Base-by-base conservation (phyloP, 2,113 vertebrate species). In the Toxotes jaculatrix region DNA sequence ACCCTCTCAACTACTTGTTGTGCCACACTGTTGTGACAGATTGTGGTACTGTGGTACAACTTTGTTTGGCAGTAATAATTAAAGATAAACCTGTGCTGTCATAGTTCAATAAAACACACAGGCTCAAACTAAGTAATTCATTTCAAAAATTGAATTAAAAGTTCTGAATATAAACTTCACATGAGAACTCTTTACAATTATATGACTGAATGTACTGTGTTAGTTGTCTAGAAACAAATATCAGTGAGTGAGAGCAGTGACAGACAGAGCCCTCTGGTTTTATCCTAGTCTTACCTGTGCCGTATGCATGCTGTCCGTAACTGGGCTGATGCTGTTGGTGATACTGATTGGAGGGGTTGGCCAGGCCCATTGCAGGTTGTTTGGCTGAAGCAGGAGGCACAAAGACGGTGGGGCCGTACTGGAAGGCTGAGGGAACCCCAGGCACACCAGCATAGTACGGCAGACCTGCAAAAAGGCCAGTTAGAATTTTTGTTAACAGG, bases 391-490 rank as follows among this genome's bases (percentile, higher is more conserved):
- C 93, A 19, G 96, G 97, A 91, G 98, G 97, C 80, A 99, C 97
- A 90, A 99, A 99, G 93, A 99, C 96, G 9, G 98, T 95, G 76
- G 97, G 98, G 49, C 96, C 98, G 0, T 99, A 99, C 66, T 98
- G 98, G 93, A 99, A 99, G 75, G 97, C 96, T 76, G 96, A 97
- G 88, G 97, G 98, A 84, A 99, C 95, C 0, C 96, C 97, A 0
- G 97, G 96, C 88, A 97, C 38, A 4, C 97, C 96, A 7, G 98
- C 92, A 0, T 98, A 99, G 82, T 99, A 99, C n/a, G 98, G 97
- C 77, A 99, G 91, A 76, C 98, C 93, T 94, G 75, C 6, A 68
- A 27, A 11, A 47, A 9, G 12, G 32, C 4, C 2, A 73, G 3
- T 19, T 8, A 67, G 16, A 38, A 21, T n/a, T 49, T 49, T 14